Percentiles rank a stretch among this genome's conserved stretches.
Conservation (phyloP, 2,888 invertebrate species). For the Mechanitis mazaeus region DNA sequence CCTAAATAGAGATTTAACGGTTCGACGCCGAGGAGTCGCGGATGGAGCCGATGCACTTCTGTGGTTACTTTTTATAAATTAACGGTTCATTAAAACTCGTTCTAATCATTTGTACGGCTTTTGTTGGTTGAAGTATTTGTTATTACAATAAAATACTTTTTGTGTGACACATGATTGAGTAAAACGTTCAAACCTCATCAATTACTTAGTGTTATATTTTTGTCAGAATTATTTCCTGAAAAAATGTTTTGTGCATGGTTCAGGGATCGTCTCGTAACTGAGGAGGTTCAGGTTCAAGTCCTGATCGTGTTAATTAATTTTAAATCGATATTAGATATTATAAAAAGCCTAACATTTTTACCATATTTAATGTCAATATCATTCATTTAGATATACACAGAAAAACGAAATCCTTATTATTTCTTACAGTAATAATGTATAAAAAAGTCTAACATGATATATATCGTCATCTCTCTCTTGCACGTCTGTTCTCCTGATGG, state of each 20-base stretch:
- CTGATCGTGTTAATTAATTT: no score
- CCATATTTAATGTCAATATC: no score
- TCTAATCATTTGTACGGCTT: slow-evolving; percentile 59
- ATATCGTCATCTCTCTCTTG: slow-evolving; percentile 41
- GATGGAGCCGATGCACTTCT: slow-evolving; percentile 47
- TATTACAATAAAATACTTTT: slow-evolving; percentile 42
- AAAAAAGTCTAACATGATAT: not conserved
- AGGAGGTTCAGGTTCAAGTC: no score
- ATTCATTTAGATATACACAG: no score
- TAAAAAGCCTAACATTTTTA: no score
- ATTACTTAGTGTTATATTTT: not conserved
- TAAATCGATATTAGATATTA: no score
- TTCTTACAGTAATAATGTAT: no score
- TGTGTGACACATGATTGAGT: slow-evolving; percentile 6
- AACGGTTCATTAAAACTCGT: slow-evolving; percentile 73
- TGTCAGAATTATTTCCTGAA: no score
- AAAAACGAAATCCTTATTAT: no score
- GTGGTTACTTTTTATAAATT: slow-evolving; percentile 59
- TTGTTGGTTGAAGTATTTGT: slow-evolving; percentile 49
- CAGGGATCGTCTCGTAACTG: no score
- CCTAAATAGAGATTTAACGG: slow-evolving; percentile 69
- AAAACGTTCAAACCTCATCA: not conserved
- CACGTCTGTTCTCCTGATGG: slow-evolving; percentile 42
- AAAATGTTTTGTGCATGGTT: no score
- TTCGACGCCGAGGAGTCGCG: slow-evolving; percentile 53